Base-by-base conservation (phyloP, 2,113 vertebrate genomes). In the Trachemys scripta region DNA sequence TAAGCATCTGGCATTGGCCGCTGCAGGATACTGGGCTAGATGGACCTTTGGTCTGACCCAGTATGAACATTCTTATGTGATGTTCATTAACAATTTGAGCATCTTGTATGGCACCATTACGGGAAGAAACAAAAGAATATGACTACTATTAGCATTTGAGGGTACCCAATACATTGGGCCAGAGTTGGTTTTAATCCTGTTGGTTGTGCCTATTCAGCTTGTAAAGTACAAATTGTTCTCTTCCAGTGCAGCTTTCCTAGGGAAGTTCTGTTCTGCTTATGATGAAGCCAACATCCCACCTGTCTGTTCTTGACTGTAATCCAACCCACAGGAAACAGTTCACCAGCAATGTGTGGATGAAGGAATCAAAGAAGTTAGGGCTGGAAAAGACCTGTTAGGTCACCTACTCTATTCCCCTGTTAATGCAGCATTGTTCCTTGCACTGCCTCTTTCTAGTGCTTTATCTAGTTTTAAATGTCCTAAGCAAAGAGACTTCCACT, bases 241-340 rank as follows among this genome's bases (percentile, higher is more conserved):
- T 2, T 12, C 3, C 0, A 4, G 2, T 69, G 42, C 7, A 45
- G n/a, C 4, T 65, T 35, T 88, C 11, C 31, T 53, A 59, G 47
- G 19, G 5, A 2, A 80, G 84, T 94, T 83, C 42, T 82, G 4
- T 1, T 57, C 17, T 87, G 8, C 27, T 76, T 29, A 78, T 78
- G 75, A 78, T 7, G 38, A 25, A 4, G 7, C 35, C 88, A 45
- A n/a, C 82, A 84, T 88, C 49, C 14, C n/a, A 17, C 62, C 25
- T 50, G 4, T 10, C 65, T 14, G 49, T 78, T 96, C 76, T 53
- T 80, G 17, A 49, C 29, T 53, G 31, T 50, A n/a, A 53, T 31
- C 38, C 38, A 45, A 10, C 54, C n/a, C 11, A 56, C 6, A 93
- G 42, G 38, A 78, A 6, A 42, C 8, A 0, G 0, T 24, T 19